Evolutionary conservation across 2,888 invertebrate genomes (phyloP), one percentile per base, ranked within the genome.

Genomic region (Frankliniella intonsa): DNA sequence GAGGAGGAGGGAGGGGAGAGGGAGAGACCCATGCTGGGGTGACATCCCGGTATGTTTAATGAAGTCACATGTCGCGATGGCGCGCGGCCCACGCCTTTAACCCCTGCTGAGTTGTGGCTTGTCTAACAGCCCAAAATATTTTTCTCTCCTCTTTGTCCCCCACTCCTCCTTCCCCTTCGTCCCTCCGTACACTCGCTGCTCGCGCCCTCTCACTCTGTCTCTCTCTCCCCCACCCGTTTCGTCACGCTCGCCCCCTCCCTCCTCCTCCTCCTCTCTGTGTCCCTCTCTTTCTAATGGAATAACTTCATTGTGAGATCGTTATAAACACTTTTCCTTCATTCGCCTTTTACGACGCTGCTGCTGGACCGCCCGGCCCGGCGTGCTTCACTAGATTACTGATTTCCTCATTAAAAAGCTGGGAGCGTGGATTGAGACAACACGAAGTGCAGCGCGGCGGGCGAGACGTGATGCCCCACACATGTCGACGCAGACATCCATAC

Each of bases 381-480:
- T 38, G 38, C 38, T 38, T 38, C 25, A 25, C 69, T 76, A 76
- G 69, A 76, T 76, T 76, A 76, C 69, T 76, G 69, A 76, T 76
- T 76, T 76, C 69, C 69, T 76, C 69, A 76, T 76, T 76, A 76
- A 76, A 76, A 76, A 76, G 69, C 69, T 76, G 69, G 69, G 12
- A 62, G 62, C 62, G 62, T 62, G 62, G 62, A 62, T 62, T 62
- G 62, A 62, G 62, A 62, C 62, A n/a, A 38, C 38, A 38, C 38
- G 38, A 38, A 38, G 38, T 38, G 38, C 38, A 38, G 55, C 62
- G 0, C 62, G 17, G 11, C 17, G 12, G 7, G 12, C 25, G 69
- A 76, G n/a, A 76, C 69, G 69, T 76, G 69, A 38, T 38, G 38
- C 25, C 12, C 22, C 69, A 25, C 69, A 76, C 69, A 76, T 76